Base-by-base conservation (phyloP, 2,888 invertebrate species). In the Opisthograptis luteolata region DNA sequence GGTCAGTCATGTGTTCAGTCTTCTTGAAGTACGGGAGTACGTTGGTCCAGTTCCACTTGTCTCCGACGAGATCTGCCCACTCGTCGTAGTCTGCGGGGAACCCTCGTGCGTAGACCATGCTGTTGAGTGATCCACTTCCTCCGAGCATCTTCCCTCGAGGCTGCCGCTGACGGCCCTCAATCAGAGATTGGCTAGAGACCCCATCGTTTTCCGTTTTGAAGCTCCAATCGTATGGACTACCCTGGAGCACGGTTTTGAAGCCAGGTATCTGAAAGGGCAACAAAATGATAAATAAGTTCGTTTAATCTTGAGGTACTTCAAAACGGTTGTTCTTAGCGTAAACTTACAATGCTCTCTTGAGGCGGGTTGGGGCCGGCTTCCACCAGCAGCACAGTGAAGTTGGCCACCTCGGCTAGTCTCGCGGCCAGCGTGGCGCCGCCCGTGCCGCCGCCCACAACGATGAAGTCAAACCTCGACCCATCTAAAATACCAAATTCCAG, bases 311-410 rank as follows among this genome's bases (percentile, higher is more conserved):
- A 3, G 2, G n/a, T 25, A 10, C 3, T 10, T n/a, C n/a, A n/a
- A n/a, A n/a, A n/a, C n/a, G n/a, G n/a, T n/a, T n/a, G n/a, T n/a
- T n/a, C n/a, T n/a, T n/a, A 28, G 28, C 3, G 24, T 25, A 25
- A 12, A 37, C 81, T 75, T 44, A 87, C 88, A 37, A 84, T 74
- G 55, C 75, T 76, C 49, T 86, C 87, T 8, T 55, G 64, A 0
- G 88, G 86, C 0, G 88, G 87, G 37, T 83, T 73, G 0, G 75
- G 73, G 0, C 88, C 88, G 0, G 88, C 88, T 46, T 89, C 88
- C 3, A 89, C n/a, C 48, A 88, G 73, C 49, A 89, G 70, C 44
- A 87, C 83, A 0, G 58, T 53, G 54, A 61, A 63, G 13, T 49
- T 35, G 2, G 46, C 47, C 15, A 62, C 49, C 51, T 73, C 72